Conservation (phyloP, 1,140 invertebrate species). For the Charaxes varanes region DNA sequence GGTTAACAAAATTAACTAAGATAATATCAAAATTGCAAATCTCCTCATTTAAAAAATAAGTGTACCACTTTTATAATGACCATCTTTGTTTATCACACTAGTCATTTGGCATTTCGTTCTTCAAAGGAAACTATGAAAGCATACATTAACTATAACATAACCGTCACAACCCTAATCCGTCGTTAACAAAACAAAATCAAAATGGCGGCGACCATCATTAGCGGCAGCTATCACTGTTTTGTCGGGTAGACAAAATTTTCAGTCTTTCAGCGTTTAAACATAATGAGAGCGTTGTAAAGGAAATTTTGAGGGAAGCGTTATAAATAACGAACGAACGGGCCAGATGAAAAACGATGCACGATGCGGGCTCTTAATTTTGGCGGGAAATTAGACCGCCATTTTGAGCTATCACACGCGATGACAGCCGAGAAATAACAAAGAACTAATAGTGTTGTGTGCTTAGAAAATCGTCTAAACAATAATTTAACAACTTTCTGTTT, state of each 20-base stretch:
- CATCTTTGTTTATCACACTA: no score
- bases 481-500: no score
- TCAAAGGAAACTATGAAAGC: no score
- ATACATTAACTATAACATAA: constrained; percentile 19
- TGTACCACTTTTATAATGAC: no score
- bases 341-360: constrained; percentile 56
- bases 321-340: constrained; percentile 56
- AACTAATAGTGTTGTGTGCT: no score
- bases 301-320: constrained; percentile 54
- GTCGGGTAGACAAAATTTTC: constrained; percentile 69
- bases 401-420: constrained; percentile 19
- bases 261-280: constrained; percentile 60
- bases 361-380: constrained; percentile 52
- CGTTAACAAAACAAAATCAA: constrained; percentile 41
- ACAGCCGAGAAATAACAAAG: constrained; percentile 9
- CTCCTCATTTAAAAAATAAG: no score
- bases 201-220: constrained; percentile 64
- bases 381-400: constrained; percentile 52
- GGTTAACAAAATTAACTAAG: no score
- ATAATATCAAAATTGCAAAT: no score
- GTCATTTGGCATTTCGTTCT: no score
- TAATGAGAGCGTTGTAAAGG: constrained; percentile 61
- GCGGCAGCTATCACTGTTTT: constrained; percentile 63
- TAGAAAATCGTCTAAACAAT: no score
- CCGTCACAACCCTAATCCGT: constrained; percentile 60